Evolutionary conservation across 2,113 vertebrate species (phyloP).

Genomic region (Oreochromis tanganicae): DNA sequence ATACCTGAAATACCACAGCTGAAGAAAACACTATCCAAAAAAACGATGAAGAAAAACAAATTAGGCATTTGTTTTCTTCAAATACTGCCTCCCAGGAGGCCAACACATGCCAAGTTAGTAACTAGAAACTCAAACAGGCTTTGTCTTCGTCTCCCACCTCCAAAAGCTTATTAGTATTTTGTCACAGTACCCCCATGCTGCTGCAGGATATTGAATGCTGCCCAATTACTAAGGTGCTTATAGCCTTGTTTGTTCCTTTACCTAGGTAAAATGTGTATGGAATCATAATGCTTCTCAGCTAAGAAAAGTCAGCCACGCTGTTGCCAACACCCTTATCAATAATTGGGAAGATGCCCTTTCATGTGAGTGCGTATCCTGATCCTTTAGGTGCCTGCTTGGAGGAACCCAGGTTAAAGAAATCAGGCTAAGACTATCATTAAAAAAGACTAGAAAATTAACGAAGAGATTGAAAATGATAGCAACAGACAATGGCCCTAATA

Average conservation of each 20-base stretch:
- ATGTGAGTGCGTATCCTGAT: neutral
- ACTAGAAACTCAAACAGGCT: slow-evolving; percentile 9
- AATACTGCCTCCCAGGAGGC: slow-evolving; percentile 10
- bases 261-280: slow-evolving; percentile 13
- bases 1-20: neutral
- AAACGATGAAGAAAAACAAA: neutral
- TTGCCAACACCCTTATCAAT: neutral
- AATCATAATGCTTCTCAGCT: slow-evolving; percentile 29
- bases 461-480: neutral
- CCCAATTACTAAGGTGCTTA: slow-evolving; percentile 43
- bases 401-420: neutral
- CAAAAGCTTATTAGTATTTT: slow-evolving; percentile 54
- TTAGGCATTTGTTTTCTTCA: slow-evolving; percentile 4
- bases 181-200: slow-evolving; percentile 33
- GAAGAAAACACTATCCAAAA: neutral
- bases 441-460: neutral
- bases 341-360: neutral
- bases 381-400: neutral
- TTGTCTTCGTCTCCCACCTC: neutral
- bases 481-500: neutral
- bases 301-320: neutral
- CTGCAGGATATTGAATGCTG: slow-evolving; percentile 51
- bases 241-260: slow-evolving; percentile 45
- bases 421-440: neutral
- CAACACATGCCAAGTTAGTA: slow-evolving; percentile 4